Conservation (phyloP, 2,113 vertebrate genomes). For the Nerophis lumbriciformis region DNA sequence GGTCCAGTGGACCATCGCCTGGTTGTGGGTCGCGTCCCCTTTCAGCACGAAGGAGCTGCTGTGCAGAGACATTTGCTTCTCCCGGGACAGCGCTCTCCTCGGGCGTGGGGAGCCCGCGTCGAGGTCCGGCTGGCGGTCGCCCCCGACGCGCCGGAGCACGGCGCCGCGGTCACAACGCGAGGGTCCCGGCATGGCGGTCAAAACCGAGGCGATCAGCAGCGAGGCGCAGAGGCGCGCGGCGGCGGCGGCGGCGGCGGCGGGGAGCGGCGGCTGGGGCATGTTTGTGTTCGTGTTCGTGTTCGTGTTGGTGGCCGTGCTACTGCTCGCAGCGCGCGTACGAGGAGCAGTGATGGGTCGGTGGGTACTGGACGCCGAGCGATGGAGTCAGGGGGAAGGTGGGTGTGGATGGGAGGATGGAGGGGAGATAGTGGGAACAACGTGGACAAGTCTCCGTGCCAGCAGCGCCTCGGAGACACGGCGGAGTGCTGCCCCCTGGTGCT, state of each 20-base stretch:
- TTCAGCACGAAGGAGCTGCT: slow-evolving; percentile 96
- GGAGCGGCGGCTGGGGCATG: slow-evolving; percentile 55
- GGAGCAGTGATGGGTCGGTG: slow-evolving; percentile 69
- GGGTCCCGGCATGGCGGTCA: slow-evolving; percentile 63
- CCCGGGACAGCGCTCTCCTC: slow-evolving; percentile 71
- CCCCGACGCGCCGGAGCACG: slow-evolving; percentile 49
- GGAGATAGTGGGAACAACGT: slow-evolving; percentile 68
- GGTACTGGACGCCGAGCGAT: slow-evolving; percentile 57
- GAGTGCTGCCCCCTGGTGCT: slow-evolving; percentile 73
- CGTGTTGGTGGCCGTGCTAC: slow-evolving; percentile 65
- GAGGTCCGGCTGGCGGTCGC: slow-evolving; percentile 45
- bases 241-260: slow-evolving; percentile 34
- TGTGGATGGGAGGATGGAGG: slow-evolving; percentile 54
- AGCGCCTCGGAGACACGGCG: slow-evolving; percentile 19
- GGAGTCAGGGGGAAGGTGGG: slow-evolving; percentile 48
- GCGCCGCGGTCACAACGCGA: slow-evolving; percentile 57
- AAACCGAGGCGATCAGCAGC: slow-evolving; percentile 49
- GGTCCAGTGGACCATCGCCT: slow-evolving; percentile 99
- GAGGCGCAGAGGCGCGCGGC: slow-evolving; percentile 55
- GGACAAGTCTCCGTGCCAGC: slow-evolving; percentile 53
- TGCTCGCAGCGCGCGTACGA: slow-evolving; percentile 59
- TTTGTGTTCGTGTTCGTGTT: slow-evolving; percentile 21
- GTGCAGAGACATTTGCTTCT: slow-evolving; percentile 78
- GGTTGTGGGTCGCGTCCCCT: slow-evolving; percentile 95
- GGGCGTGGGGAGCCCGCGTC: slow-evolving; percentile 57